These are phyloP conservation scores for Parotocinclus haroldoi DNA, from an alignment of 2,797 vertebrate genomes.

Conservation along the genomic window DNA sequence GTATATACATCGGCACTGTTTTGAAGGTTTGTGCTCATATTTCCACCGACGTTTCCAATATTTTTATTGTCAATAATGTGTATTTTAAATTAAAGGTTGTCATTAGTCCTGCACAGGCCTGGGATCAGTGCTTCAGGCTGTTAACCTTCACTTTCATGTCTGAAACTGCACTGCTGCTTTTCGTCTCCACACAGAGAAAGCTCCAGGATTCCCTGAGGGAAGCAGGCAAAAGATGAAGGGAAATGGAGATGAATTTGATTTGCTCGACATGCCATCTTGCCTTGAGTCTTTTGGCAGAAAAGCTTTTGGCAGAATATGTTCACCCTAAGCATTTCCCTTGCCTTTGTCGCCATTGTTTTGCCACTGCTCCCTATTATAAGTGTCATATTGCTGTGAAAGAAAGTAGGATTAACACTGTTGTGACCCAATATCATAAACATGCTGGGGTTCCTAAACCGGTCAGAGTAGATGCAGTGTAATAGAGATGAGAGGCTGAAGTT, in stretches of 20 bases:
- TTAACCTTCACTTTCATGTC: constrained; percentile 21
- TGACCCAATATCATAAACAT: not conserved
- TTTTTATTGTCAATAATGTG: no score
- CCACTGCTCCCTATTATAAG: not conserved
- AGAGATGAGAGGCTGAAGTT: constrained; percentile 18
- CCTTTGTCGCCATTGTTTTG: not conserved
- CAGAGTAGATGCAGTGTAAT: not conserved
- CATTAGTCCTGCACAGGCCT: constrained; percentile 3
- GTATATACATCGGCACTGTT: no score
- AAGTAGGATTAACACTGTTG: not conserved
- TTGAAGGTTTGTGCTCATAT: no score
- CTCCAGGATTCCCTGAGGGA: not conserved
- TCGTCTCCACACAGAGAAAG: not conserved
- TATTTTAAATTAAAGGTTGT: not conserved
- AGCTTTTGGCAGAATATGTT: constrained; percentile 3
- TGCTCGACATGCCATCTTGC: constrained; percentile 2
- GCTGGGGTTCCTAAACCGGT: constrained; percentile 1
- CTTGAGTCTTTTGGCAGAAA: constrained; percentile 9
- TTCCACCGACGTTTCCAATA: no score
- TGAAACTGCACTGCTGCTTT: constrained; percentile 19
- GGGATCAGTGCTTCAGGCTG: constrained; percentile 17
- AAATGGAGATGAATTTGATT: constrained; percentile 16
- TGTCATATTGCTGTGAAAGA: not conserved
- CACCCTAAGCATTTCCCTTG: not conserved
- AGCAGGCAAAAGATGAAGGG: constrained; percentile 8